phyloP scores from a whole-genome alignment of 2,113 vertebrate species.

The Cathartes aura region DNA sequence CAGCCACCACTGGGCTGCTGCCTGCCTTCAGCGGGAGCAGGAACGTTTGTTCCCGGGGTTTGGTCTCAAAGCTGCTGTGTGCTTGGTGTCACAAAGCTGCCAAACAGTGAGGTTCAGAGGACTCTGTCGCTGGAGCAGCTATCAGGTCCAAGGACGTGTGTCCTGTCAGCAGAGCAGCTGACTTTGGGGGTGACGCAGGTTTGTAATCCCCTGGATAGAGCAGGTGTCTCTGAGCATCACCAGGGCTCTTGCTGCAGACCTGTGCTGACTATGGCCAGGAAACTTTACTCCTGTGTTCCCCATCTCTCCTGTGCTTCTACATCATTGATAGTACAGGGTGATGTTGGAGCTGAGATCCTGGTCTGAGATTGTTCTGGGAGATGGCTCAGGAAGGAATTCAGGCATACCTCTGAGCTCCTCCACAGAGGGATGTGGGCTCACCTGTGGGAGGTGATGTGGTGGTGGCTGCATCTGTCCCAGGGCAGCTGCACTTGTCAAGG shows the following conservation, averaged over 20 bases:
- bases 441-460: neutral
- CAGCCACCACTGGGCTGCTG: neutral
- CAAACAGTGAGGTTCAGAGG: neutral
- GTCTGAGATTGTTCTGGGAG: neutral
- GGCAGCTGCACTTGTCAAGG: neutral
- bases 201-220: neutral
- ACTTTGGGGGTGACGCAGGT: neutral
- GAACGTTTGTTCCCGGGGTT: neutral
- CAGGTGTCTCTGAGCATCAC: neutral
- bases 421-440: too few relatives aligned
- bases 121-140: constrained; percentile 16
- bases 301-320: neutral
- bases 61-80: accelerated
- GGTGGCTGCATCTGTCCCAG: neutral
- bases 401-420: neutral
- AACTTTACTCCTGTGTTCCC: neutral
- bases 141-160: neutral
- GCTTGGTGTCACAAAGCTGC: constrained; percentile 6
- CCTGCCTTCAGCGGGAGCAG: neutral
- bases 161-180: constrained; percentile 27
- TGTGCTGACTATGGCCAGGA: neutral
- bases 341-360: neutral
- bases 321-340: neutral
- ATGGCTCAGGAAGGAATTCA: neutral
- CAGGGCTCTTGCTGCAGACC: neutral